Percentiles rank a stretch among this genome's conserved stretches.
These are phyloP conservation scores for Eciton burchellii DNA, from an alignment of 1,140 invertebrate species.

Conservation along the genomic window DNA sequence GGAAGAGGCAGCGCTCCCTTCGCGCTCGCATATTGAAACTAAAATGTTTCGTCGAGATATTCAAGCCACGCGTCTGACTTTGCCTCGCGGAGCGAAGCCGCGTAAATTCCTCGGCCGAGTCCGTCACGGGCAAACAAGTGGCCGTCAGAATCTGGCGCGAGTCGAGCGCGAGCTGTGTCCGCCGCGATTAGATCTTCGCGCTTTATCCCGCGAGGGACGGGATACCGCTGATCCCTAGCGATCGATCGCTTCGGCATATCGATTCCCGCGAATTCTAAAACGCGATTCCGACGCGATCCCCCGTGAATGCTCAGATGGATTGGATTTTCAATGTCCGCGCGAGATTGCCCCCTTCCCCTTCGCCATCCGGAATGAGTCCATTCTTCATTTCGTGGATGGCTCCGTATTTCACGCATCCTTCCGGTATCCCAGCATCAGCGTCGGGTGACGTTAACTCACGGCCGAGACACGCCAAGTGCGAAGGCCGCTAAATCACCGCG, in stretches of 20 bases:
- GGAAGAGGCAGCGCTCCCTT: slow-evolving; percentile 19
- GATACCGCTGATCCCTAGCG: no score
- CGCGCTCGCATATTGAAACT: slow-evolving; percentile 12
- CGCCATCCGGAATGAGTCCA: background rate
- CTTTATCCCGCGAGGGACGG: background rate
- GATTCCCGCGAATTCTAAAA: background rate
- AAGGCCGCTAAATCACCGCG: background rate
- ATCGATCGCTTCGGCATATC: no score
- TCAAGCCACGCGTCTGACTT: slow-evolving; percentile 18
- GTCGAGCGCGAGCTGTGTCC: no score
- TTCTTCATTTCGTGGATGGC: background rate
- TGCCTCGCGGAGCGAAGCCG: slow-evolving; percentile 10
- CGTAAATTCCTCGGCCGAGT: background rate
- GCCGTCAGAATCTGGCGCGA: background rate
- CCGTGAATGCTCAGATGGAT: no score
- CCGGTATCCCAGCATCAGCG: background rate
- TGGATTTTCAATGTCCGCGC: no score
- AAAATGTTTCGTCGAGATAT: slow-evolving; percentile 42
- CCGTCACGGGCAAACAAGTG: background rate
- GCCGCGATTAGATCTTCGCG: background rate
- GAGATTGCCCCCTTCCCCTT: background rate
- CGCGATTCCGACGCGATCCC: no score
- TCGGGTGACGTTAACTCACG: background rate
- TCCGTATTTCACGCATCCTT: no score
- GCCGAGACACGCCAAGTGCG: background rate